Percentiles rank a stretch among this genome's conserved stretches.
These are phyloP conservation scores for Gallirallus australis DNA, from an alignment of 2,797 vertebrate species.

Conservation along the genomic window DNA sequence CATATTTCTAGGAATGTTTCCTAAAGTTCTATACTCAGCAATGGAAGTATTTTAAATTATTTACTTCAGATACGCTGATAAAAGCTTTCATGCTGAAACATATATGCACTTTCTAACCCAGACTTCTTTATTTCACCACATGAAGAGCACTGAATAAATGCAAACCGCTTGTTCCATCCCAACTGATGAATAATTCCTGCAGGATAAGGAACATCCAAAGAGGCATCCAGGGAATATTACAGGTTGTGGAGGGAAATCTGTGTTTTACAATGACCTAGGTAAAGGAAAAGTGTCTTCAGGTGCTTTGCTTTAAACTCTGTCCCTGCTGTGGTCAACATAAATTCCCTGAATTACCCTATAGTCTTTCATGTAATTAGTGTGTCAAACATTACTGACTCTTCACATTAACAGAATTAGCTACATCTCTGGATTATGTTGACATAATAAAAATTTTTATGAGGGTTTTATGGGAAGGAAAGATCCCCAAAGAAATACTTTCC, in stretches of 20 bases:
- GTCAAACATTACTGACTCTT: neutral
- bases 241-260: neutral
- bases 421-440: neutral
- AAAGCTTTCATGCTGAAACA: neutral
- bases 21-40: neutral
- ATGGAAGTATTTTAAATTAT: slow-evolving; percentile 16
- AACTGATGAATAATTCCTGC: neutral
- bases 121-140: neutral
- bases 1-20: slow-evolving; percentile 3
- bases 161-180: neutral
- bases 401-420: neutral
- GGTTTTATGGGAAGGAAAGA: neutral
- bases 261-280: neutral
- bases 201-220: neutral
- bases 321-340: neutral
- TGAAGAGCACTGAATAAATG: neutral
- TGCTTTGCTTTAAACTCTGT: neutral
- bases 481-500: neutral
- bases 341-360: neutral
- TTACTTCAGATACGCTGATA: neutral
- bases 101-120: neutral
- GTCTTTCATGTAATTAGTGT: neutral
- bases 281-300: neutral
- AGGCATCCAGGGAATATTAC: neutral
- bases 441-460: neutral